Base-by-base conservation (phyloP, 2,113 vertebrate genomes). In the Dendropsophus ebraccatus region DNA sequence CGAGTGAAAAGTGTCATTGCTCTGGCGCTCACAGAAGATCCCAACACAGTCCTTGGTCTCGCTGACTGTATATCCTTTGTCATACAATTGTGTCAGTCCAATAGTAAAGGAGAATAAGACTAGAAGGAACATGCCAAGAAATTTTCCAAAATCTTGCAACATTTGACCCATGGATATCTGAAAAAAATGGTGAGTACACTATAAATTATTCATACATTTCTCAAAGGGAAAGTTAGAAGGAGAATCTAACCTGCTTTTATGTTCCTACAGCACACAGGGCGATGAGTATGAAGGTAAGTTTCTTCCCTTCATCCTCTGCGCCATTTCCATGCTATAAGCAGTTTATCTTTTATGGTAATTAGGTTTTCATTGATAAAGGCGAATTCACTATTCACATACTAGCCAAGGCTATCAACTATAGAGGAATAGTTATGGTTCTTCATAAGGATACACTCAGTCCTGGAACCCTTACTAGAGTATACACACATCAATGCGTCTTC, bases 151-250 rank as follows among this genome's bases (percentile, higher is more conserved):
- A 91, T 99, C 98, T 91, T 99, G 97, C 86, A 99, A 93, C 98
- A 99, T 99, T 92, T 99, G 97, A 65, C 98, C 98, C 97, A 99
- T 99, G 50, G 98, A 99, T 92, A 99, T 99, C 98, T 99, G 91
- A 83, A 84, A 73, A 0, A 47, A 81, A 1, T 65, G 67, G 76
- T 49, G 70, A 86, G 9, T 32, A 13, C 8, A 13, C 13, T 70
- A 37, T 41, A 11, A 12, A 12, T 37, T 49, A 69, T 69, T 30
- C 32, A 32, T 13, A 69, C 4, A 50, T 2, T 50, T 14, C 4
- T 41, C 8, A 41, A 41, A 41, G n/a, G n/a, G n/a, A n/a, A n/a
- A n/a, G n/a, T n/a, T n/a, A n/a, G n/a, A n/a, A n/a, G n/a, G n/a
- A n/a, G n/a, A n/a, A n/a, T n/a, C n/a, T n/a, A n/a, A n/a, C n/a